These are phyloP conservation scores for Lagodon rhomboides DNA, from an alignment of 2,797 vertebrate species.

Conservation along the genomic window DNA sequence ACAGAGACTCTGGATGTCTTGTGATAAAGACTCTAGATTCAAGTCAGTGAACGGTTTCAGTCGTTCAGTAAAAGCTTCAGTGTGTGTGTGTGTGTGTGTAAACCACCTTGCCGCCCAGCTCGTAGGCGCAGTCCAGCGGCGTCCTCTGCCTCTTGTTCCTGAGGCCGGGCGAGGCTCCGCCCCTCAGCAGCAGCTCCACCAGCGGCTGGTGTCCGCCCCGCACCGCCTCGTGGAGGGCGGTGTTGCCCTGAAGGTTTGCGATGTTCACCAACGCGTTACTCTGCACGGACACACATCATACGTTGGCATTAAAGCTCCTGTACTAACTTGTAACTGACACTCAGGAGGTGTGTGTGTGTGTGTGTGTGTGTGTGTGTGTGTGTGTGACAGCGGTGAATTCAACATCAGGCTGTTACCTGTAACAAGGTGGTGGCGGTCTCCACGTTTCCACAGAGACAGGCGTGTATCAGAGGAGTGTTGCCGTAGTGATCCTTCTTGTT, in stretches of 20 bases:
- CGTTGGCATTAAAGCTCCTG: too few relatives aligned
- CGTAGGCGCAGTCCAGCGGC: conserved; percentile 90
- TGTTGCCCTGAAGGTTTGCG: conserved; percentile 90
- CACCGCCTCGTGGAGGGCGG: conserved; percentile 93
- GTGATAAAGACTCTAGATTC: too few relatives aligned
- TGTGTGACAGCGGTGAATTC: too few relatives aligned
- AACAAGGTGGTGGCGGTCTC: conserved; percentile 87
- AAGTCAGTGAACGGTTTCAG: too few relatives aligned
- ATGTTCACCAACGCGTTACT: conserved; percentile 88
- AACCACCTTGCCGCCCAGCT: conserved; percentile 82
- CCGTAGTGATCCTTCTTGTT: conserved; percentile 94
- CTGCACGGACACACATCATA: conserved; percentile 72
- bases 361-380: too few relatives aligned
- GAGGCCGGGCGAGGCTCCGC: conserved; percentile 84
- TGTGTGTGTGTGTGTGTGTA: too few relatives aligned
- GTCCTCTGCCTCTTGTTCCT: conserved; percentile 90
- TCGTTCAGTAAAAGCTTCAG: too few relatives aligned
- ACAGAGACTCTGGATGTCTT: too few relatives aligned
- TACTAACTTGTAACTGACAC: too few relatives aligned
- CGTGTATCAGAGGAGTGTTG: conserved; percentile 93
- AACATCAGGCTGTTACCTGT: conserved; percentile 82
- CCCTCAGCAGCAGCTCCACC: conserved; percentile 90
- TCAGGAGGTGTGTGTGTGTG: background rate
- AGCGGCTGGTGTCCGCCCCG: conserved; percentile 81
- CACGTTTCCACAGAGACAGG: conserved; percentile 89